Conservation (phyloP, 2,888 invertebrate genomes). For the Invenusta paracnida region DNA sequence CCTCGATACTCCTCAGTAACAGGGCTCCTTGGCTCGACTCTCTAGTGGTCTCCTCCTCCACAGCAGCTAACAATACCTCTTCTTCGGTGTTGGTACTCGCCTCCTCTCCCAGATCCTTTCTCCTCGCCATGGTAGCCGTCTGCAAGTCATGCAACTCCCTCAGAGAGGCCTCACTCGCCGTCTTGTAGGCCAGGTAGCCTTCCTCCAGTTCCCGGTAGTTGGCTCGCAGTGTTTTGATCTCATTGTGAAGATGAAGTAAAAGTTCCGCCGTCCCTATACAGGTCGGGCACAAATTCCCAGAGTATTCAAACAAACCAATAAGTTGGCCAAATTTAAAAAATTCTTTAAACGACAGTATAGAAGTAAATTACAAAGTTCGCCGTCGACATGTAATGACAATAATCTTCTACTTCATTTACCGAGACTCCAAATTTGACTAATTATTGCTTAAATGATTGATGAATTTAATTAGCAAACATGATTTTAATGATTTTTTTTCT, state of each 20-base stretch:
- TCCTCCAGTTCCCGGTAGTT: slow-evolving; percentile 4
- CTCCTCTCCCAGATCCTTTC: background rate
- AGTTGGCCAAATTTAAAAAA: too few species aligned
- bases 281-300: too few species aligned
- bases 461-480: too few species aligned
- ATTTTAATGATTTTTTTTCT: too few species aligned
- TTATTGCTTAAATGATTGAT: too few species aligned
- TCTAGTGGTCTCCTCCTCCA: background rate
- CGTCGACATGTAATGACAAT: too few species aligned
- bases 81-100: background rate
- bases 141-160: background rate
- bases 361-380: too few species aligned
- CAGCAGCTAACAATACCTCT: background rate
- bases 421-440: too few species aligned
- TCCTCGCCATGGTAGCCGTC: background rate
- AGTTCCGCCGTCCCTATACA: background rate
- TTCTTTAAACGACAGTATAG: too few species aligned
- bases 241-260: background rate
- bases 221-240: slow-evolving; percentile 12
- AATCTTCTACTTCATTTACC: too few species aligned
- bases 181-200: background rate
- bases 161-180: background rate
- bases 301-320: too few species aligned
- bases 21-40: background rate
- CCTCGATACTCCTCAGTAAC: background rate